Conservation (phyloP, 2,113 vertebrate genomes). For the Apteryx mantelli region DNA sequence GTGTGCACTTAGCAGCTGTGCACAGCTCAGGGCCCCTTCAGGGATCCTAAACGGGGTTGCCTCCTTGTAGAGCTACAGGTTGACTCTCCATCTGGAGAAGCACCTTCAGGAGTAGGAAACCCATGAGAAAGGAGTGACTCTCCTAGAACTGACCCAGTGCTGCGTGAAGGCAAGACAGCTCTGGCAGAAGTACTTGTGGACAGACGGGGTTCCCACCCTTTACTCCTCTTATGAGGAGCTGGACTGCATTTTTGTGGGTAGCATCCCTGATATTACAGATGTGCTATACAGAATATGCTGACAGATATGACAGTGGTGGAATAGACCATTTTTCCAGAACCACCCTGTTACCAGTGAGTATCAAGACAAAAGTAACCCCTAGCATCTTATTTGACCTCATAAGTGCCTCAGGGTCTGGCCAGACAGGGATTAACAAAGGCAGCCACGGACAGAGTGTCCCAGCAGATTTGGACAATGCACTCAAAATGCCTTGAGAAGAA, state of each 20-base stretch:
- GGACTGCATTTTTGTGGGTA: neutral
- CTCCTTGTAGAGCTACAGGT: neutral
- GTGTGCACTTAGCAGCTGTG: neutral
- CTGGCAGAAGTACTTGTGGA: neutral
- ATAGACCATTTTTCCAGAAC: neutral
- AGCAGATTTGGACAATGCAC: neutral
- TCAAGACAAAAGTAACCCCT: neutral
- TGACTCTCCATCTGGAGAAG: neutral
- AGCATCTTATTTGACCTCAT: neutral
- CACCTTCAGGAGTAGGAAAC: neutral
- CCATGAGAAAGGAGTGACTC: neutral
- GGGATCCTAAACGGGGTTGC: neutral
- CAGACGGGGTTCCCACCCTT: neutral
- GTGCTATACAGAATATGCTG: neutral
- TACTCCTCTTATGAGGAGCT: neutral
- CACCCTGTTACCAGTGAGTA: neutral
- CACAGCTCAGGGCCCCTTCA: neutral
- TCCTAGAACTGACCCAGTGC: fast-evolving
- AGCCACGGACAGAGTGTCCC: neutral
- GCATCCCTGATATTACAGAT: neutral
- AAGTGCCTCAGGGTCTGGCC: neutral
- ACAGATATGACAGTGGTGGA: neutral
- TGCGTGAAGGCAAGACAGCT: neutral
- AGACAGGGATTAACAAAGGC: neutral
- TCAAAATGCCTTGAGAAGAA: neutral